These are phyloP conservation scores for Macrotis lagotis DNA, from an alignment of 2,113 vertebrate genomes.

Conservation along the genomic window DNA sequence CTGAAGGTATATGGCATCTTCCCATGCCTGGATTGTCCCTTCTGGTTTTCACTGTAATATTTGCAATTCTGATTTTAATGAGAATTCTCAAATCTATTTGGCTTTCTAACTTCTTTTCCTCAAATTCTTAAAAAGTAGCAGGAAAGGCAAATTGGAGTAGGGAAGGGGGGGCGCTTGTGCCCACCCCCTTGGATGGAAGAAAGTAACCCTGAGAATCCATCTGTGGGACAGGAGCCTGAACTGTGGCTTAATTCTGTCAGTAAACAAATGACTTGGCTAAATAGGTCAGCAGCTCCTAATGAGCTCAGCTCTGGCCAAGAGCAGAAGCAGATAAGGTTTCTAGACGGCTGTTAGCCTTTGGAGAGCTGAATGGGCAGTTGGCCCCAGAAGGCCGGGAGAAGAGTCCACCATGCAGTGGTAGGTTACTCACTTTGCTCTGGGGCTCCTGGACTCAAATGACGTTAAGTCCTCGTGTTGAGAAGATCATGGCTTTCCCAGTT, in stretches of 20 bases:
- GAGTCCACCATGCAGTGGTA: not conserved
- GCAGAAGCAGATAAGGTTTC: not conserved
- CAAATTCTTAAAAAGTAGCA: constrained; percentile 45
- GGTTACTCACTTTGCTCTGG: not conserved
- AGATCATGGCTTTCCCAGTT: not conserved
- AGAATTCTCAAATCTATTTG: constrained; percentile 7
- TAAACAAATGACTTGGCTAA: not conserved
- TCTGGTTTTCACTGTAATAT: not conserved
- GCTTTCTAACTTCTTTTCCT: constrained; percentile 6
- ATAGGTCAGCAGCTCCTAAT: not conserved
- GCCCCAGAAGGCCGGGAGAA: not conserved
- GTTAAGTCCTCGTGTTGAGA: not conserved
- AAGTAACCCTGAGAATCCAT: not conserved
- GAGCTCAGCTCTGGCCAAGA: not conserved
- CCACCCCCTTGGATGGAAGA: not conserved
- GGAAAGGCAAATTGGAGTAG: not conserved
- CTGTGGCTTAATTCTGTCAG: not conserved
- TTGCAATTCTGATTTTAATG: constrained; percentile 14
- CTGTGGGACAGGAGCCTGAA: not conserved
- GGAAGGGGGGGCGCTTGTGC: not conserved
- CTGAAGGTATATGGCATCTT: not conserved
- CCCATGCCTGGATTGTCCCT: not conserved
- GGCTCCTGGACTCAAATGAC: not conserved
- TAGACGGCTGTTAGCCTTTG: not conserved
- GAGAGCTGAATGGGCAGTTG: not conserved